Evolutionary conservation across 2,113 vertebrate genomes (phyloP).

Genomic region (Anguilla rostrata): DNA sequence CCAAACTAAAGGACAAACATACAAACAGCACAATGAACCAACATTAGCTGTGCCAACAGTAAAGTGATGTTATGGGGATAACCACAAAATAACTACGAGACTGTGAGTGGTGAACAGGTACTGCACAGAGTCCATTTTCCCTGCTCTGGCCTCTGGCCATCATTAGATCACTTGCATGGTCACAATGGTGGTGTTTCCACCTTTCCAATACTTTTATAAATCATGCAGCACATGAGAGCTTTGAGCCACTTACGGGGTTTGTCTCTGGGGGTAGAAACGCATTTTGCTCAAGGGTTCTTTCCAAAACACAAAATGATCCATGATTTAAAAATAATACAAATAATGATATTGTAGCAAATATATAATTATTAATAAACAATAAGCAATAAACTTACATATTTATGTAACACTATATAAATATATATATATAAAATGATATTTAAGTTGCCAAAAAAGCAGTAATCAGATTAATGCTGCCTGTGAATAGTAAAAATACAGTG

Average conservation of each 20-base stretch:
- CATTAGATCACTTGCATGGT: background rate
- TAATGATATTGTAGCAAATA: too few species aligned
- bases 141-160: too few species aligned
- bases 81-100: background rate
- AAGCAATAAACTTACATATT: too few species aligned
- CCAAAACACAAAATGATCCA: too few species aligned
- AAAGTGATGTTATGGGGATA: background rate
- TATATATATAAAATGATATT: too few species aligned
- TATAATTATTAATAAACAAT: too few species aligned
- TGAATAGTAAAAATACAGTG: background rate
- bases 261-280: background rate
- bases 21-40: background rate
- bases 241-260: background rate
- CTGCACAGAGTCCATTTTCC: too few species aligned
- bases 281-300: background rate
- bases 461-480: background rate
- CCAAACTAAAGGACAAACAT: constrained; percentile 34
- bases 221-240: background rate
- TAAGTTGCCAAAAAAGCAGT: too few species aligned
- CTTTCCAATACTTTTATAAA: background rate
- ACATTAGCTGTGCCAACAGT: background rate
- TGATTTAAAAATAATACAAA: too few species aligned
- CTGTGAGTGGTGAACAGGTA: too few species aligned
- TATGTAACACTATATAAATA: too few species aligned
- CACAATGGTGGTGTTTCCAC: background rate